Percentiles rank a stretch among this genome's conserved stretches.
Conservation (phyloP, 2,113 vertebrate species). For the Actinemys pallida region DNA sequence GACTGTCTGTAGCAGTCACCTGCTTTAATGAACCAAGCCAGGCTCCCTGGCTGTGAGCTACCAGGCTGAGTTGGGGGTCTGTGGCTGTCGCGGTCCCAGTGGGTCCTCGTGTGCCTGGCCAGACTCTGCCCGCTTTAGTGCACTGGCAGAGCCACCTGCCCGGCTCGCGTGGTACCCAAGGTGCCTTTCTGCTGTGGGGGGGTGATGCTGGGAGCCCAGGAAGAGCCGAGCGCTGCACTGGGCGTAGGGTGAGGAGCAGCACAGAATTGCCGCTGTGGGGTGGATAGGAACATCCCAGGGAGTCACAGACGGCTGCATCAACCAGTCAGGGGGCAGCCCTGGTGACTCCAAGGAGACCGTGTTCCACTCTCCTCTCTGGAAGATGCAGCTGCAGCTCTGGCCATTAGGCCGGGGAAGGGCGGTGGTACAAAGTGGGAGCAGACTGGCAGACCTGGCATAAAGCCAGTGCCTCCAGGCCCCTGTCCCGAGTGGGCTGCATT, state of each 20-base stretch:
- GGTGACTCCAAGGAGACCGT: background rate
- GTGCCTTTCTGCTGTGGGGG: background rate
- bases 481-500: background rate
- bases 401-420: background rate
- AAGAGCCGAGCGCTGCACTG: background rate
- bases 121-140: too few relatives aligned
- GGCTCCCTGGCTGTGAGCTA: background rate
- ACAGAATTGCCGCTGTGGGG: too few relatives aligned
- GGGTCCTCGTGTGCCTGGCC: background rate
- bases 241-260: too few relatives aligned
- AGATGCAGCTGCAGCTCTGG: background rate
- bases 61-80: background rate
- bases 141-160: background rate
- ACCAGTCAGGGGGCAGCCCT: background rate
- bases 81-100: background rate
- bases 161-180: background rate
- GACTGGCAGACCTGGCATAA: background rate
- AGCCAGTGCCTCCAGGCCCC: background rate
- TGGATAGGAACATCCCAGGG: background rate
- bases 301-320: background rate
- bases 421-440: background rate
- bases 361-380: background rate
- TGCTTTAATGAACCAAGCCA: background rate
- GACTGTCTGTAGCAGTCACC: background rate
- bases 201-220: too few relatives aligned